Percentiles rank a stretch among this genome's conserved stretches.
phyloP scores from a whole-genome alignment of 2,797 vertebrate species.

The Betta splendens region DNA sequence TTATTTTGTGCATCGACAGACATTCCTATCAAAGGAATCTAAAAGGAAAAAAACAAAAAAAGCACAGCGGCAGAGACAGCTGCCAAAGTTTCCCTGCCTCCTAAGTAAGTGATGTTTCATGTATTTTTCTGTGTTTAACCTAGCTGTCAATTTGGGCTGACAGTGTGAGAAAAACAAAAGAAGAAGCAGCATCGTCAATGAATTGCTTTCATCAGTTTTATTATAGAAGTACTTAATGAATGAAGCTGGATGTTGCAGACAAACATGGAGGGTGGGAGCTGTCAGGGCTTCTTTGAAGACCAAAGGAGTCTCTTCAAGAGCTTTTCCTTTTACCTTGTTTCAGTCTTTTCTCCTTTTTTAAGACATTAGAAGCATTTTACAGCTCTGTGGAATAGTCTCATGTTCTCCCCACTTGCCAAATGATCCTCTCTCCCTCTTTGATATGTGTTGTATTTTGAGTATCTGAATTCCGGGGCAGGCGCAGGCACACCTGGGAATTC shows the following conservation, averaged over 20 bases:
- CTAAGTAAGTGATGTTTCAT: conserved; percentile 22
- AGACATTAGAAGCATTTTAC: conserved; percentile 33
- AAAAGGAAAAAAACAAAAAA: too few species aligned
- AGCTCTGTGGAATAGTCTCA: conserved; percentile 44
- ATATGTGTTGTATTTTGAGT: conserved; percentile 47
- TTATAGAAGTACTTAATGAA: conserved; percentile 13
- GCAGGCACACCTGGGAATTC: conserved; percentile 64
- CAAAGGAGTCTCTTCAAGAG: conserved; percentile 8
- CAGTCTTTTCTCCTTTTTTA: conserved; percentile 1
- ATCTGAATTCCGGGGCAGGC: conserved; percentile 70
- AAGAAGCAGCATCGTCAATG: conserved; percentile 11
- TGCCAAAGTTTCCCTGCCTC: conserved; percentile 18
- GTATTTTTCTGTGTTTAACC: conserved; percentile 13
- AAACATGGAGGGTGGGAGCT: background rate
- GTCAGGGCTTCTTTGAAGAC: conserved; percentile 14
- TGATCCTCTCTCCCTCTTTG: conserved; percentile 55
- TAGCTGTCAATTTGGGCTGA: conserved; percentile 25
- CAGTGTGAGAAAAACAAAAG: conserved; percentile 4
- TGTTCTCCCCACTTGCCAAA: conserved; percentile 48
- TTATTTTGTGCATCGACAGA: conserved; percentile 19
- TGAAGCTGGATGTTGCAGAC: conserved; percentile 9
- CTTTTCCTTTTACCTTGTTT: conserved; percentile 37
- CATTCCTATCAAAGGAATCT: conserved; percentile 27
- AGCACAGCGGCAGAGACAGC: conserved; percentile 13
- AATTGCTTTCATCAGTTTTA: conserved; percentile 10